Evolutionary conservation across 2,888 invertebrate genomes (phyloP), one percentile per base, ranked within the genome.

Genomic region (Thalpophila matura): DNA sequence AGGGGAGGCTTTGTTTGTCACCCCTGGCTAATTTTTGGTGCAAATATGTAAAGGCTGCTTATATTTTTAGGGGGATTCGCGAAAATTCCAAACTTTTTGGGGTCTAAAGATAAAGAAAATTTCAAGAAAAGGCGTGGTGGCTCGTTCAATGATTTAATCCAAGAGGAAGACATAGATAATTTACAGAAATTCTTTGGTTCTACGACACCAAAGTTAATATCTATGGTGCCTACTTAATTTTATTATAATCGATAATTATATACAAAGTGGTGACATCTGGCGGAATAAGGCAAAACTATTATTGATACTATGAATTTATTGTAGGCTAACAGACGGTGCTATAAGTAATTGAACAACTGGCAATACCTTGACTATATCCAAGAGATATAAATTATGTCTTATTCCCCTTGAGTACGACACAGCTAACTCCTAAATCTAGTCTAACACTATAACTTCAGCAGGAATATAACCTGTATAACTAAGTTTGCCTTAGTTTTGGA

Each of bases 1-100:
- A 37, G 47, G 65, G 62, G 51, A 24, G 31, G 37, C 54, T 71
- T 75, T 79, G 75, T 76, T 77, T 77, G 60, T 66, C 72, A 43
- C 72, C 65, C 40, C 37, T 43, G 0, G 57, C 49, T 60, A 60
- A 74, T 63, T 66, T 71, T 42, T 16, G 37, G 20, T 18, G 10
- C 43, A 70, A 70, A 72, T 70, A 70, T 66, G 51, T 51, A 56
- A 55, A 51, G 37, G 40, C 46, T 57, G 61, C 14, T 71, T 65
- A 54, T 49, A 47, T 42, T 63, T 68, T 70, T 51, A 40, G 35
- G 43, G 18, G 31, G 10, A 33, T 31, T 22, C 14, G 12, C 12
- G 0, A 37, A 49, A 31, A 12, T 46, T 59, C 6, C 0, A 40
- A 59, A 45, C 38, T 59, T 67, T 45, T 35, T 38, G 29, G 29